Conservation (phyloP, 2,888 invertebrate species). For the Branchellion lobata region DNA sequence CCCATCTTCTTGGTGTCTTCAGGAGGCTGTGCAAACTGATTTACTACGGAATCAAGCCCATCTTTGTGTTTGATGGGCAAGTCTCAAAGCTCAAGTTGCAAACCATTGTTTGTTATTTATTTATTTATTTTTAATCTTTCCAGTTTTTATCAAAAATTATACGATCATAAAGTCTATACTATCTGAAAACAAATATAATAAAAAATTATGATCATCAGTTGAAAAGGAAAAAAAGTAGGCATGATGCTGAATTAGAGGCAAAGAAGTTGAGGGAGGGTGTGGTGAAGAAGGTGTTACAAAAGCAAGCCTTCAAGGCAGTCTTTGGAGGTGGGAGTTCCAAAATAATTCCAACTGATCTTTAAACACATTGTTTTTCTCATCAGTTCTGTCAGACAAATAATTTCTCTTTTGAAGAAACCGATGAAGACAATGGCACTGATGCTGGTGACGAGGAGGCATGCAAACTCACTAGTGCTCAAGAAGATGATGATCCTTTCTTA, state of each 20-base stretch:
- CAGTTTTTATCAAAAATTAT: background rate
- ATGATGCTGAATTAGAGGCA: slow-evolving; percentile 74
- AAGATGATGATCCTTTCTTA: background rate
- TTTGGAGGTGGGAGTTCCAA: slow-evolving; percentile 47
- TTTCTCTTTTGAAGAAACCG: background rate
- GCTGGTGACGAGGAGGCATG: background rate
- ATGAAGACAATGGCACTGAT: background rate
- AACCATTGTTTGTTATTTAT: slow-evolving; percentile 44
- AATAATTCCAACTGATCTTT: background rate
- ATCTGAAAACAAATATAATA: background rate
- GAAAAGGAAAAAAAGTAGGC: slow-evolving; percentile 71
- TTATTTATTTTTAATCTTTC: background rate
- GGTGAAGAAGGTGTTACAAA: slow-evolving; percentile 74
- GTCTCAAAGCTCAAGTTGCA: slow-evolving; percentile 72
- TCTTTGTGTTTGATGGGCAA: slow-evolving; percentile 97
- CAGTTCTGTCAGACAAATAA: too few species aligned
- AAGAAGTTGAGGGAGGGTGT: slow-evolving; percentile 73
- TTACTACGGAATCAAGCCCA: slow-evolving; percentile 89
- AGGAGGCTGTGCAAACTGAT: slow-evolving; percentile 91
- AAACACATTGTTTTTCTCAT: background rate
- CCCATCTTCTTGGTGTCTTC: slow-evolving; percentile 88
- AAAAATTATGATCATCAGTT: slow-evolving; percentile 65
- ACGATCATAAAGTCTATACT: background rate
- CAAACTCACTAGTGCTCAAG: background rate
- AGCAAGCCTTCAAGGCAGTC: slow-evolving; percentile 70